Evolutionary conservation across 2,797 vertebrate genomes (phyloP).

Genomic region (Onychomys leucogaster): DNA sequence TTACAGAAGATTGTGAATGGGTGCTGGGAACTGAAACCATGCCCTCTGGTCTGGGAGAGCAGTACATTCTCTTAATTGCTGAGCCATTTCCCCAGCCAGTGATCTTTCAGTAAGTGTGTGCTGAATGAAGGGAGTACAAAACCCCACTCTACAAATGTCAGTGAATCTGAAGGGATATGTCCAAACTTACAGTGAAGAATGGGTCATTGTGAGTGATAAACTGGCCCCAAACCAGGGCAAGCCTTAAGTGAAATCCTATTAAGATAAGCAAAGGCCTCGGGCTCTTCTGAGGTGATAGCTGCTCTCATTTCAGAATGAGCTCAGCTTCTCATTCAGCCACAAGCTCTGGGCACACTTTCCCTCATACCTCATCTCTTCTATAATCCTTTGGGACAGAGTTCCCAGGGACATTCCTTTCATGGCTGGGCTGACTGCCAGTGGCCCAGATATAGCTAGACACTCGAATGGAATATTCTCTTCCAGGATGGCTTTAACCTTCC

Average conservation of each 20-base stretch:
- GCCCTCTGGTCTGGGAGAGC: background rate
- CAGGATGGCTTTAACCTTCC: background rate
- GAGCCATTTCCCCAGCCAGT: background rate
- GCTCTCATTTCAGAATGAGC: slow-evolving; percentile 18
- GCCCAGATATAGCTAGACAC: background rate
- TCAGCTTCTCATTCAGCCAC: background rate
- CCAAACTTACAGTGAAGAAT: slow-evolving; percentile 31
- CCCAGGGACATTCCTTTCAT: slow-evolving; percentile 21
- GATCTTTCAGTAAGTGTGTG: background rate
- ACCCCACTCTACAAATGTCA: background rate
- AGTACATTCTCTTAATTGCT: background rate
- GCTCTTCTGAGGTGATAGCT: background rate
- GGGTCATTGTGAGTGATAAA: slow-evolving; percentile 33
- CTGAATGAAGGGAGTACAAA: background rate
- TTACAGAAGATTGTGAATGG: background rate
- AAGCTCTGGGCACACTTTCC: background rate
- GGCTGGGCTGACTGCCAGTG: slow-evolving; percentile 52
- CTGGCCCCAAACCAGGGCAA: background rate
- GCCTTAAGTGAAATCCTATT: slow-evolving; percentile 15
- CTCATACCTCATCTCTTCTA: background rate
- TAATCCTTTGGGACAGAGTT: slow-evolving; percentile 26
- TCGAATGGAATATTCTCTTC: slow-evolving; percentile 53
- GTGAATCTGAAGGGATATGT: background rate
- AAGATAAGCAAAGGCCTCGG: slow-evolving; percentile 46
- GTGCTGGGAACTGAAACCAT: background rate